A percentile compares a stretch with the other conserved stretches of the same genome.
phyloP scores from a whole-genome alignment of 53 echinoderm and acorn worm genomes.

The Holothuria leucospilota region DNA sequence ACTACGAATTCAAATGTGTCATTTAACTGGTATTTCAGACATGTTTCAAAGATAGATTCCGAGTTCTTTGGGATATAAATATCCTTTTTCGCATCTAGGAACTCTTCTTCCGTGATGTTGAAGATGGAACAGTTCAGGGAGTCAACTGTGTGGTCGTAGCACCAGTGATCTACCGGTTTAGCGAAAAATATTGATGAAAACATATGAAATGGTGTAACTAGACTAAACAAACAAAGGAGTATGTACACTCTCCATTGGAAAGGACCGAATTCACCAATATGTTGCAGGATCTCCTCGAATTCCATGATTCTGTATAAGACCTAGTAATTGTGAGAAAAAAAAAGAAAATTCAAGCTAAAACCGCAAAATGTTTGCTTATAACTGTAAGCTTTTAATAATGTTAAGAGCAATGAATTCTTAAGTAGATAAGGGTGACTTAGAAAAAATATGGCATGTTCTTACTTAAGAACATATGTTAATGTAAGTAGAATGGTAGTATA shows the following conservation, averaged over 20 bases:
- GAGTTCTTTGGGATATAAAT: background rate
- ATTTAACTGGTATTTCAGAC: constrained; percentile 13
- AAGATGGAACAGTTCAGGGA: constrained; percentile 16
- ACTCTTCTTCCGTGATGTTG: background rate
- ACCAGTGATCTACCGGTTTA: constrained; percentile 30
- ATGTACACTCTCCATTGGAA: constrained; percentile 29
- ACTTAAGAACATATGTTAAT: no score
- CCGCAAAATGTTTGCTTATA: no score
- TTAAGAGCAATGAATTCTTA: no score
- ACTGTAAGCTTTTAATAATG: no score
- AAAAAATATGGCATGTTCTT: no score
- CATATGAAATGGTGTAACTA: constrained; percentile 16
- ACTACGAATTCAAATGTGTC: background rate
- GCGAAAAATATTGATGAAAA: constrained; percentile 23
- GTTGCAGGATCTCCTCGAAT: constrained; percentile 1
- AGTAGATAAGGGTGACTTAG: no score
- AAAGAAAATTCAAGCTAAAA: no score
- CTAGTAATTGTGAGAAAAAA: no score
- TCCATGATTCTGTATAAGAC: background rate
- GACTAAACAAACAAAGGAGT: background rate
- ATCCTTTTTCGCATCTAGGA: background rate
- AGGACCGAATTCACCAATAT: constrained; percentile 26
- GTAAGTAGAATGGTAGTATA: no score
- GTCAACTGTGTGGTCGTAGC: constrained; percentile 4
- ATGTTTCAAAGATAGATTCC: background rate